These are phyloP conservation scores for Drosophila setosimentum DNA, from an alignment of 2,888 invertebrate species.

Conservation along the genomic window DNA sequence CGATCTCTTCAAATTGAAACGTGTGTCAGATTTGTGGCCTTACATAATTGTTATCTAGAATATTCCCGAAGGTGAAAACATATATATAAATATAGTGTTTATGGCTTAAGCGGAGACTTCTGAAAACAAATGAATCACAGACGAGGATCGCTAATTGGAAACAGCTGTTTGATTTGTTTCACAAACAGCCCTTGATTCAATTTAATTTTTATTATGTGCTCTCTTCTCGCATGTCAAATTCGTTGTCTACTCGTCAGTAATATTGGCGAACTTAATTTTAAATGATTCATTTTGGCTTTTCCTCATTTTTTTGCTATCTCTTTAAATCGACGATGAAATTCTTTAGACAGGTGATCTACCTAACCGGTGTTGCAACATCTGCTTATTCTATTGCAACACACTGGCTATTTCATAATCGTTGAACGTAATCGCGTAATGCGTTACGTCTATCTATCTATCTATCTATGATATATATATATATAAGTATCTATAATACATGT, in stretches of 20 bases:
- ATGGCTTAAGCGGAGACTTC: neutral
- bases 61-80: neutral
- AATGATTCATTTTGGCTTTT: neutral
- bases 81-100: neutral
- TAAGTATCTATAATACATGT: neutral
- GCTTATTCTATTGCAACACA: slow-evolving; percentile 9
- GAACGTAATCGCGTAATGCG: neutral
- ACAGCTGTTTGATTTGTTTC: slow-evolving; percentile 16
- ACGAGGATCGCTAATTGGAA: neutral
- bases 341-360: slow-evolving; percentile 26
- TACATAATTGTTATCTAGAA: slow-evolving; percentile 14
- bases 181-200: neutral
- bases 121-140: neutral
- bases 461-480: neutral
- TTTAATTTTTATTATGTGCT: neutral
- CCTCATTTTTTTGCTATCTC: neutral
- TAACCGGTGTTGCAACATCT: neutral
- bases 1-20: neutral
- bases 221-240: no score
- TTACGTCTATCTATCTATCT: neutral
- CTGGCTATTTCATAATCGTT: neutral
- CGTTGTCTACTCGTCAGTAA: neutral
- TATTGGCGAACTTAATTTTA: neutral
- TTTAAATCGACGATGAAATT: slow-evolving; percentile 16
- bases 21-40: neutral